Percentiles rank a stretch among this genome's conserved stretches.
Conservation (phyloP, 2,888 invertebrate genomes). For the Brachycybe producta region DNA sequence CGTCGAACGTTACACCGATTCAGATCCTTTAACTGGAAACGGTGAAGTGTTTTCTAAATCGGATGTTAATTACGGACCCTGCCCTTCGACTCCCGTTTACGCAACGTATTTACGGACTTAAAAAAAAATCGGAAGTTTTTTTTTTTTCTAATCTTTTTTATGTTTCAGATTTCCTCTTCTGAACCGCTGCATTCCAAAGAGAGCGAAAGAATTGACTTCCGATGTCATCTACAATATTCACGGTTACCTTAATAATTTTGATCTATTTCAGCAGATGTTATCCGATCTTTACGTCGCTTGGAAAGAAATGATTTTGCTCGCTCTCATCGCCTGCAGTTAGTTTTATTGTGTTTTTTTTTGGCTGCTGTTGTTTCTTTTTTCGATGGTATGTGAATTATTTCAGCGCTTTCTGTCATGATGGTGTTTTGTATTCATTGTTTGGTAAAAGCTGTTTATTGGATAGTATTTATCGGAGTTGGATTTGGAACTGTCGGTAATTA, state of each 20-base stretch:
- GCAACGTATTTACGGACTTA: conserved; percentile 48
- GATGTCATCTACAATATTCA: conserved; percentile 56
- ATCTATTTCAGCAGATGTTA: conserved; percentile 72
- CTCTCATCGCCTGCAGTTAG: conserved; percentile 64
- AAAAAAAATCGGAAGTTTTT: too few species aligned
- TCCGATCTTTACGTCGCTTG: conserved; percentile 78
- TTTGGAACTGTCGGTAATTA: conserved; percentile 1
- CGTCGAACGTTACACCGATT: conserved; percentile 23
- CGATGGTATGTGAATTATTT: conserved; percentile 19
- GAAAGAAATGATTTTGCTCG: conserved; percentile 68
- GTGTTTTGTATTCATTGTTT: conserved; percentile 12
- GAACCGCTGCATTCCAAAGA: conserved; percentile 74
- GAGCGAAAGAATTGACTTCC: conserved; percentile 49
- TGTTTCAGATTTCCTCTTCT: conserved; percentile 54
- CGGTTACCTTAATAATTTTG: conserved; percentile 72
- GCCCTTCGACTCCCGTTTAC: conserved; percentile 64
- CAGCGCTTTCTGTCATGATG: conserved; percentile 25
- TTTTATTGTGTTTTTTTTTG: neutral
- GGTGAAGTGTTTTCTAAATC: conserved; percentile 30
- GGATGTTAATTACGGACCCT: conserved; percentile 20
- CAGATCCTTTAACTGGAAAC: conserved; percentile 2
- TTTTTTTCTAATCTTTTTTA: too few species aligned
- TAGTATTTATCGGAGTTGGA: conserved; percentile 3
- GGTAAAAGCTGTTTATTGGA: conserved; percentile 14
- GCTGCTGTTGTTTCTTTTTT: neutral